A percentile compares a stretch with the other conserved stretches of the same genome.
Evolutionary conservation across 2,113 vertebrate genomes (phyloP).

Genomic region (Eubucco bourcierii): DNA sequence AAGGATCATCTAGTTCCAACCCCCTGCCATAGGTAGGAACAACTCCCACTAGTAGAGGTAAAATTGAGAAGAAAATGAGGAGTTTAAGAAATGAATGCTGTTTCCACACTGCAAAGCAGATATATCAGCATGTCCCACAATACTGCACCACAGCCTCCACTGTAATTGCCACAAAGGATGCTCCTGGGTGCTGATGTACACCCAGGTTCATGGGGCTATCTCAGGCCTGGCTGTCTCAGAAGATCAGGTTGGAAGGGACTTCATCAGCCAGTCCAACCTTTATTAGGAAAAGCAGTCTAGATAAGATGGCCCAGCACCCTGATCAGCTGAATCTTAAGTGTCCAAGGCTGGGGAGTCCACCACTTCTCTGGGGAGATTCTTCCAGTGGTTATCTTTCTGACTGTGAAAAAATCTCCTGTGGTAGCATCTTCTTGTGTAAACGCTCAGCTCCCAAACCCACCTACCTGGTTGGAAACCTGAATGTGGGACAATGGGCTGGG

Average conservation of each 20-base stretch:
- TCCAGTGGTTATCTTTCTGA: too few species aligned
- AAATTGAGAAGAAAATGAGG: background rate
- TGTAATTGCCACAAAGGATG: background rate
- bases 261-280: too few species aligned
- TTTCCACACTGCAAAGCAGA: background rate
- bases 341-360: too few species aligned
- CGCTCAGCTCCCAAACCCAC: background rate
- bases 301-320: too few species aligned
- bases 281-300: too few species aligned
- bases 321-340: too few species aligned
- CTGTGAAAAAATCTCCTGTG: background rate
- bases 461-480: background rate
- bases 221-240: background rate
- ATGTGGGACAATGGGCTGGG: background rate
- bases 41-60: too few species aligned
- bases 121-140: background rate
- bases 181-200: background rate
- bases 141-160: background rate
- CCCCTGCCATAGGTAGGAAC: too few species aligned
- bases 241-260: too few species aligned
- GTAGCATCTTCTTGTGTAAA: background rate
- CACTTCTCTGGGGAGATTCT: too few species aligned
- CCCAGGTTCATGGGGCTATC: accelerated
- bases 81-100: background rate
- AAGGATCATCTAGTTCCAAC: too few species aligned